Conservation (phyloP, 2,888 invertebrate genomes). For the Boloria selene region DNA sequence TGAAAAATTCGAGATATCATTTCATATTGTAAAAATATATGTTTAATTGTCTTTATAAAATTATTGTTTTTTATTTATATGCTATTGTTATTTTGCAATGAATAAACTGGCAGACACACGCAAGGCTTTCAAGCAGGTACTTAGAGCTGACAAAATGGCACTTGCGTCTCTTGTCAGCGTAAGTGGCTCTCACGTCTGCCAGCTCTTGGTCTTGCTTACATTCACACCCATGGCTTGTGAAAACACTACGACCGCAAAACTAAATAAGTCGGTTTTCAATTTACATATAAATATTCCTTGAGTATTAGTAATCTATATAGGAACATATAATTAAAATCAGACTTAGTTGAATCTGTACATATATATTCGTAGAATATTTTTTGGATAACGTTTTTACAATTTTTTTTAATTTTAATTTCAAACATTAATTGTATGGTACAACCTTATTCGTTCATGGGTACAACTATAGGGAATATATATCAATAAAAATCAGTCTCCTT, state of each 20-base stretch:
- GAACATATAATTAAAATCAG: no score
- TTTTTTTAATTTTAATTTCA: no score
- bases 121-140: slow-evolving; percentile 36
- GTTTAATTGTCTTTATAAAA: no score
- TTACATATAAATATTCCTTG: neutral
- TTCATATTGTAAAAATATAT: no score
- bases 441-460: no score
- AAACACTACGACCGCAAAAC: slow-evolving; percentile 8
- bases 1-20: no score
- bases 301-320: neutral
- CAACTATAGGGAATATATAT: no score
- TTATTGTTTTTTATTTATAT: neutral
- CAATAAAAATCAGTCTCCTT: no score
- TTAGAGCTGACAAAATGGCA: slow-evolving; percentile 53
- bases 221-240: slow-evolving; percentile 20
- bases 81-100: slow-evolving; percentile 17
- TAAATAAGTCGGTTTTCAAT: neutral
- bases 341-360: no score
- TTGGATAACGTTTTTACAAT: no score
- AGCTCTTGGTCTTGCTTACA: slow-evolving; percentile 28
- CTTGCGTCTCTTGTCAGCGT: slow-evolving; percentile 54
- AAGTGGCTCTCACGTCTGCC: slow-evolving; percentile 44
- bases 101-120: slow-evolving; percentile 28
- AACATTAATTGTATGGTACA: no score
- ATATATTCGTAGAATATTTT: no score